Conservation (phyloP, 1,140 invertebrate genomes). For the Dinoponera quadriceps region DNA sequence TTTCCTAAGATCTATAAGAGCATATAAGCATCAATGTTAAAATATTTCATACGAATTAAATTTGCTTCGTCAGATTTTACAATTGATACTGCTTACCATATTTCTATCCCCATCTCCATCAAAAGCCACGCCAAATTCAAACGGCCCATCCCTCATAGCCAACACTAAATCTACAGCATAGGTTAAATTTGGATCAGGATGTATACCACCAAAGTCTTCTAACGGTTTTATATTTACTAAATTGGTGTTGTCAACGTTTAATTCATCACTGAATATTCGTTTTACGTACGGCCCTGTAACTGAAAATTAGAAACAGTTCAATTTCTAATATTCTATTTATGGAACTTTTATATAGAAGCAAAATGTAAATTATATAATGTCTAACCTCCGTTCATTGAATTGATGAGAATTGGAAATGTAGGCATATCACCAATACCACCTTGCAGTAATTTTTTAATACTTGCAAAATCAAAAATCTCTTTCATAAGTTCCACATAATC, state of each 20-base stretch:
- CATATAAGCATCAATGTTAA: slow-evolving; percentile 4
- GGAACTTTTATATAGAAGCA: slow-evolving; percentile 22
- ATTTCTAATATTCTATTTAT: slow-evolving; percentile 49
- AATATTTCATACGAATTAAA: background rate
- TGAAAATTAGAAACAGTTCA: slow-evolving; percentile 78
- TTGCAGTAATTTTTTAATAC: slow-evolving; percentile 91
- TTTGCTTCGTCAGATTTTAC: slow-evolving; percentile 16
- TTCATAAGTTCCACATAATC: slow-evolving; percentile 98
- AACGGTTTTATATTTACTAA: slow-evolving; percentile 92
- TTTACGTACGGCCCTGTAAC: slow-evolving; percentile 98
- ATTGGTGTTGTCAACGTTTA: slow-evolving; percentile 90
- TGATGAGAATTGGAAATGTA: slow-evolving; percentile 94
- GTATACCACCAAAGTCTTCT: slow-evolving; percentile 97
- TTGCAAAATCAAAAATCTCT: slow-evolving; percentile 97
- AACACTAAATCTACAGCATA: slow-evolving; percentile 96
- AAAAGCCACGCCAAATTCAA: slow-evolving; percentile 98
- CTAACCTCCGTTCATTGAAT: slow-evolving; percentile 97
- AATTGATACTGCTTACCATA: slow-evolving; percentile 84
- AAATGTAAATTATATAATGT: slow-evolving; percentile 42
- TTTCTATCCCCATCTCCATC: slow-evolving; percentile 96
- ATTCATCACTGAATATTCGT: slow-evolving; percentile 94
- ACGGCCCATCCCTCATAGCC: slow-evolving; percentile 91
- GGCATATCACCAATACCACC: slow-evolving; percentile 88
- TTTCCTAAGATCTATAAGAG: slow-evolving; percentile 93
- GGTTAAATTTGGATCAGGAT: slow-evolving; percentile 99